These are phyloP conservation scores for Philypnodon macrostomus DNA, from an alignment of 2,797 vertebrate genomes.

Conservation along the genomic window DNA sequence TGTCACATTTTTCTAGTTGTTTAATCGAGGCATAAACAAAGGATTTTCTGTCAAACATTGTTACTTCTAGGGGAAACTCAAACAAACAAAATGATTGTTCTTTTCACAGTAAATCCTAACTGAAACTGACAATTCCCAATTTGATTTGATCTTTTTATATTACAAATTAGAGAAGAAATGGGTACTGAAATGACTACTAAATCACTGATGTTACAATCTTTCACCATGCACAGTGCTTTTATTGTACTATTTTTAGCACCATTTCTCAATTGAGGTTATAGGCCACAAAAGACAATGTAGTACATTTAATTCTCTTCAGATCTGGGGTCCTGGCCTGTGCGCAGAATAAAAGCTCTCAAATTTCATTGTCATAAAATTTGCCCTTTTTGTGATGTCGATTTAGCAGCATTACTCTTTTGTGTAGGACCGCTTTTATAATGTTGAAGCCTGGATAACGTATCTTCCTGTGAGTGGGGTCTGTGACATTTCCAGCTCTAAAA, in stretches of 20 bases:
- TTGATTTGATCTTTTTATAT: too few relatives aligned
- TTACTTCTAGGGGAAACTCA: too few relatives aligned
- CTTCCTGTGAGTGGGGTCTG: neutral
- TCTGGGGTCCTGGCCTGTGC: neutral
- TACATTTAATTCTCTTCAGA: conserved; percentile 1
- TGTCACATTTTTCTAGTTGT: too few relatives aligned
- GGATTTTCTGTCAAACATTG: too few relatives aligned
- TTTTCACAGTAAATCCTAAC: too few relatives aligned
- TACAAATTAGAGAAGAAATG: too few relatives aligned
- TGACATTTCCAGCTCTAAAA: conserved; percentile 22
- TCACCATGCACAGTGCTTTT: neutral
- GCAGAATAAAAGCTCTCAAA: neutral
- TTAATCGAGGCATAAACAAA: too few relatives aligned
- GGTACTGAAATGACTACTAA: too few relatives aligned
- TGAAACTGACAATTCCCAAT: too few relatives aligned
- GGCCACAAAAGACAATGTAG: conserved; percentile 5
- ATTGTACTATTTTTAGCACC: neutral
- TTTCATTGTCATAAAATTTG: neutral
- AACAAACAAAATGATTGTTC: too few relatives aligned
- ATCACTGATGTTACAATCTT: neutral
- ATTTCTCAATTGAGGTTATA: neutral
- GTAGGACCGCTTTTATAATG: neutral
- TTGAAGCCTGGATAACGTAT: conserved; percentile 2
- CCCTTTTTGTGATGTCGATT: conserved; percentile 6
- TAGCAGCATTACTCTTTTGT: neutral